A percentile compares a stretch with the other conserved stretches of the same genome.
Evolutionary conservation across 2,888 invertebrate species (phyloP).

Genomic region (Serripes groenlandicus): DNA sequence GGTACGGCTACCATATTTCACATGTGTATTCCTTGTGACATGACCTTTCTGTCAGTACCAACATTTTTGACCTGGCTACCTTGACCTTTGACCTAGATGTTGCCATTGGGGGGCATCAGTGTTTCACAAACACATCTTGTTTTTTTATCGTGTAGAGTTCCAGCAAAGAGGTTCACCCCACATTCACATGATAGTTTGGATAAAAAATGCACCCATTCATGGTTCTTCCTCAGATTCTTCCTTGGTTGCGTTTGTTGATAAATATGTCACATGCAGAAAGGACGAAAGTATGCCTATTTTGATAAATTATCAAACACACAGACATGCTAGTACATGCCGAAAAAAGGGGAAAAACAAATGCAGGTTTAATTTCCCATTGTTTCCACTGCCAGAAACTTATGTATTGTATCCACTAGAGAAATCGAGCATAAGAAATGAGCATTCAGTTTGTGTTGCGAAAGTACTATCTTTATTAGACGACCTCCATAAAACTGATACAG

Average conservation of each 20-base stretch:
- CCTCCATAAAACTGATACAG: conserved; percentile 1
- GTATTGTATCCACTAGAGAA: conserved; percentile 49
- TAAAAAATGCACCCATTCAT: conserved; percentile 20
- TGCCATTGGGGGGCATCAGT: no score
- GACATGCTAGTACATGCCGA: conserved; percentile 33
- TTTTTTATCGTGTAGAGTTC: conserved; percentile 63
- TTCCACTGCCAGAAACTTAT: conserved; percentile 57
- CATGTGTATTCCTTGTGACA: no score
- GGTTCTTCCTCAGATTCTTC: conserved; percentile 13
- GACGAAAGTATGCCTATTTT: conserved; percentile 32
- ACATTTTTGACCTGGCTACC: no score
- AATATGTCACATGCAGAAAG: conserved; percentile 54
- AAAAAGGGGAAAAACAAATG: conserved; percentile 49
- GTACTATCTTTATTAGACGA: conserved; percentile 35
- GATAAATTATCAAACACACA: not conserved
- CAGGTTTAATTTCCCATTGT: conserved; percentile 63
- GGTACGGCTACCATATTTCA: no score
- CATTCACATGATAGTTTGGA: not conserved
- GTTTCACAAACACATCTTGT: no score
- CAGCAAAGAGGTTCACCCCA: conserved; percentile 42
- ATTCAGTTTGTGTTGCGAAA: conserved; percentile 4
- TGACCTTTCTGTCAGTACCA: no score
- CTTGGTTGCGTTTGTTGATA: conserved; percentile 52
- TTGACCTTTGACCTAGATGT: no score
- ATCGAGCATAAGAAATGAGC: not conserved